A percentile compares a stretch with the other conserved stretches of the same genome.
These are phyloP conservation scores for Coptodon bakossiorum DNA, from an alignment of 2,113 vertebrate species.

Conservation along the genomic window DNA sequence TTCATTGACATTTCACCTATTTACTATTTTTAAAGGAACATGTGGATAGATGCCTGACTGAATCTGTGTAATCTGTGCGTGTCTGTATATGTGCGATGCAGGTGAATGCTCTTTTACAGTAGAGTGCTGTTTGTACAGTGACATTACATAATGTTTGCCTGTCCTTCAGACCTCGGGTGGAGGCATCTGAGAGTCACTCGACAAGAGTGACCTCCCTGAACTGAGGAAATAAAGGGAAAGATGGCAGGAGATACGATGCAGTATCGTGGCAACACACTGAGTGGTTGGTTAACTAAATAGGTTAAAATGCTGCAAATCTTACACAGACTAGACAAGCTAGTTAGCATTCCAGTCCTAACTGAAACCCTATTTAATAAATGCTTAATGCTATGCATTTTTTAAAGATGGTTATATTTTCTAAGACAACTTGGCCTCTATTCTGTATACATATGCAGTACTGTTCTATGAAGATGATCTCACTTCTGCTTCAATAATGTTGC, in stretches of 20 bases:
- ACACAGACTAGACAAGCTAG: neutral
- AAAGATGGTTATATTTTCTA: neutral
- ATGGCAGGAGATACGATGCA: neutral
- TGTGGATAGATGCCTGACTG: neutral
- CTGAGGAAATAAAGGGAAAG: neutral
- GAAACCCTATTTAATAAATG: too few relatives aligned
- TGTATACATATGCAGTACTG: neutral
- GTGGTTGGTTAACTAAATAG: neutral
- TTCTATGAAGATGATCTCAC: neutral
- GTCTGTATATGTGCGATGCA: neutral
- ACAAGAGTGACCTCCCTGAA: neutral
- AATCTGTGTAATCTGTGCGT: neutral
- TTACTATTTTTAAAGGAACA: neutral
- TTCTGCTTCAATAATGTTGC: neutral
- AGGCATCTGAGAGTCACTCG: neutral
- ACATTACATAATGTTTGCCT: constrained; percentile 17
- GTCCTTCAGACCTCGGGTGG: neutral
- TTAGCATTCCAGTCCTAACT: too few relatives aligned
- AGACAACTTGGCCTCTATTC: neutral
- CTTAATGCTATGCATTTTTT: too few relatives aligned
- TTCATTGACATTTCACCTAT: neutral
- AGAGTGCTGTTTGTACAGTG: neutral
- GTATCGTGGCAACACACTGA: neutral
- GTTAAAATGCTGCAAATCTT: neutral
- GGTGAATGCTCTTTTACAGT: neutral